These are phyloP conservation scores for Apostichopus leukothele DNA, from an alignment of 53 echinoderm and acorn worm species.

Conservation along the genomic window DNA sequence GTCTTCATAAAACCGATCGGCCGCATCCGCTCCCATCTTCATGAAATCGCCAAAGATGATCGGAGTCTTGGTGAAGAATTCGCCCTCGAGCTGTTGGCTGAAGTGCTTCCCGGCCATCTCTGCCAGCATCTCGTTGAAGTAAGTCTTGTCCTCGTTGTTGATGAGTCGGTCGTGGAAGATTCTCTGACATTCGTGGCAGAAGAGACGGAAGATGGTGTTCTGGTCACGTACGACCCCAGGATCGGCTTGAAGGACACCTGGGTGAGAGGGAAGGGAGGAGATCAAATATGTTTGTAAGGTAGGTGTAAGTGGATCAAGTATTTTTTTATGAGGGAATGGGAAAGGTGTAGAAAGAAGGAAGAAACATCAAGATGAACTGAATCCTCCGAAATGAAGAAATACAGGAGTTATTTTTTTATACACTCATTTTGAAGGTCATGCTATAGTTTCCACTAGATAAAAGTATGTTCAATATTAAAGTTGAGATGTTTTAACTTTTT, in stretches of 20 bases:
- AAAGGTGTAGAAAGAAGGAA: background rate
- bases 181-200: slow-evolving; percentile 98
- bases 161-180: slow-evolving; percentile 98
- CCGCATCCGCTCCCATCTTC: slow-evolving; percentile 95
- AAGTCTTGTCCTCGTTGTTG: slow-evolving; percentile 96
- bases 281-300: background rate
- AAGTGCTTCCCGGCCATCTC: slow-evolving; percentile 98
- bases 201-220: slow-evolving; percentile 88
- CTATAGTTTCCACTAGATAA: no score
- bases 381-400: no score
- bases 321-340: background rate
- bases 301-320: background rate
- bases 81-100: slow-evolving; percentile 83
- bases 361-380: no score
- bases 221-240: slow-evolving; percentile 92
- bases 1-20: slow-evolving; percentile 85
- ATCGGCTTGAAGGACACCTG: slow-evolving; percentile 95
- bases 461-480: no score
- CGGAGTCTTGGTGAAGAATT: slow-evolving; percentile 80
- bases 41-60: slow-evolving; percentile 99
- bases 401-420: no score
- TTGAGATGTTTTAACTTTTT: no score
- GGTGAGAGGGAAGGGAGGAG: background rate
- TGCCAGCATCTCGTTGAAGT: slow-evolving; percentile 96
- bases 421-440: no score